These are phyloP conservation scores for Mercenaria mercenaria DNA, from an alignment of 1,140 invertebrate genomes.

Conservation along the genomic window DNA sequence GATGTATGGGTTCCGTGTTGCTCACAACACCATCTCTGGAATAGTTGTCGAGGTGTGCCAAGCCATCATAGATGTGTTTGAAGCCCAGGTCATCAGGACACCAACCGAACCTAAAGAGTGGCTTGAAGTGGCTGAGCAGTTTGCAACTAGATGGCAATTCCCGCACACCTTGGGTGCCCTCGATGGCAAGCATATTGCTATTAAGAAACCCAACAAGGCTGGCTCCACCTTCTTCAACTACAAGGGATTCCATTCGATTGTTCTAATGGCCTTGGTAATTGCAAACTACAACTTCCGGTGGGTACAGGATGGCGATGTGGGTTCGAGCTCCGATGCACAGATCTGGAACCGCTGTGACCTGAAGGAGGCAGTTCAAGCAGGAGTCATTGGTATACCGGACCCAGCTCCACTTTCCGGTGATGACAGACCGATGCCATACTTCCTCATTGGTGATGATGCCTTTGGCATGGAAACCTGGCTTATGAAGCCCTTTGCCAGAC, in stretches of 20 bases:
- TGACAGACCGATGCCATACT: slow-evolving; percentile 50
- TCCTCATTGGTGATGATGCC: slow-evolving; percentile 75
- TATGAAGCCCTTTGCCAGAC: slow-evolving; percentile 77
- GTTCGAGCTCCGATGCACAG: slow-evolving; percentile 11
- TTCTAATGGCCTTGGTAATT: slow-evolving; percentile 45
- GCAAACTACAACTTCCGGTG: slow-evolving; percentile 51
- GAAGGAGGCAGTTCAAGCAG: not conserved
- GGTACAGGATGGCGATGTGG: not conserved
- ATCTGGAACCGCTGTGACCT: slow-evolving; percentile 29
- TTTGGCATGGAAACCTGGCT: slow-evolving; percentile 68
- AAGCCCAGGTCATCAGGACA: not conserved
- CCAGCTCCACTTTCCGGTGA: slow-evolving; percentile 48
- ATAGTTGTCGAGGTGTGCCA: not conserved
- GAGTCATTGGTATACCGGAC: slow-evolving; percentile 68
- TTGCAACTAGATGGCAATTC: slow-evolving; percentile 37
- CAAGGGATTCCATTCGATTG: not conserved
- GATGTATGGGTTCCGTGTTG: slow-evolving; percentile 12
- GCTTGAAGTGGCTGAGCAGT: slow-evolving; percentile 30
- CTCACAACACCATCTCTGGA: not conserved
- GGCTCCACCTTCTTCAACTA: slow-evolving; percentile 18
- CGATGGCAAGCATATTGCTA: slow-evolving; percentile 64
- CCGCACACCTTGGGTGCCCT: slow-evolving; percentile 55
- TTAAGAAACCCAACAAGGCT: slow-evolving; percentile 15
- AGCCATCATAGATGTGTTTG: not conserved
- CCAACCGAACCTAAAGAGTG: slow-evolving; percentile 40